Evolutionary conservation across 2,113 vertebrate genomes (phyloP).

Genomic region (Gulo gulo): DNA sequence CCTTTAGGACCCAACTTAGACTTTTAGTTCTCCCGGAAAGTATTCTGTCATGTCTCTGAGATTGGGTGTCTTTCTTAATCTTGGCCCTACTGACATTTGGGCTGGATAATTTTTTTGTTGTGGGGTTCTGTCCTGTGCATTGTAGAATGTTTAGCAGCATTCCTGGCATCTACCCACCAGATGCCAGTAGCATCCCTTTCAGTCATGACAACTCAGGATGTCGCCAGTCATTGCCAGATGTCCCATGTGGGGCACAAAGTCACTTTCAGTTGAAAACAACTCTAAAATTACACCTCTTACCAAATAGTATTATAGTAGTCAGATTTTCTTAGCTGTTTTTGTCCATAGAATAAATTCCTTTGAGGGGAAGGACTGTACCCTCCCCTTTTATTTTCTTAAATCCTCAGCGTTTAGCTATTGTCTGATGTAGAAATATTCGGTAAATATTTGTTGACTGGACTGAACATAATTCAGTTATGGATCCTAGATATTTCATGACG

Average conservation of each 20-base stretch:
- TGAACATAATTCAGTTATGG: slow-evolving; percentile 4
- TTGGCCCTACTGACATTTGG: not conserved
- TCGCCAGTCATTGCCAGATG: not conserved
- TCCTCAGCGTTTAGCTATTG: not conserved
- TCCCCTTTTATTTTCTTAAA: not conserved
- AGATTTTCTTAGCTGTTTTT: not conserved
- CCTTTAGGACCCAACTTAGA: not conserved
- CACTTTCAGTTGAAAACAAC: not conserved
- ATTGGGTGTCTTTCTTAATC: not conserved
- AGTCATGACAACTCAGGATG: not conserved
- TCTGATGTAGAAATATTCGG: not conserved
- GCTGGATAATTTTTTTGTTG: not conserved
- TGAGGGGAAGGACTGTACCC: not conserved
- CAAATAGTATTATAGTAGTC: not conserved
- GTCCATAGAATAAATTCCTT: not conserved
- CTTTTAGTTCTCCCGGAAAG: not conserved
- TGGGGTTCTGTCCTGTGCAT: not conserved
- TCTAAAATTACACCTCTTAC: not conserved
- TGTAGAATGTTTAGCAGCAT: not conserved
- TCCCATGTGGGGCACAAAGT: not conserved
- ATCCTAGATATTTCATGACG: not conserved
- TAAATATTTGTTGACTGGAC: not conserved
- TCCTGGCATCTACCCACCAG: not conserved
- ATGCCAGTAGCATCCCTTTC: not conserved
- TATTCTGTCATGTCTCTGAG: not conserved